phyloP scores from a whole-genome alignment of 2,888 invertebrate genomes.

The Volucella inflata region DNA sequence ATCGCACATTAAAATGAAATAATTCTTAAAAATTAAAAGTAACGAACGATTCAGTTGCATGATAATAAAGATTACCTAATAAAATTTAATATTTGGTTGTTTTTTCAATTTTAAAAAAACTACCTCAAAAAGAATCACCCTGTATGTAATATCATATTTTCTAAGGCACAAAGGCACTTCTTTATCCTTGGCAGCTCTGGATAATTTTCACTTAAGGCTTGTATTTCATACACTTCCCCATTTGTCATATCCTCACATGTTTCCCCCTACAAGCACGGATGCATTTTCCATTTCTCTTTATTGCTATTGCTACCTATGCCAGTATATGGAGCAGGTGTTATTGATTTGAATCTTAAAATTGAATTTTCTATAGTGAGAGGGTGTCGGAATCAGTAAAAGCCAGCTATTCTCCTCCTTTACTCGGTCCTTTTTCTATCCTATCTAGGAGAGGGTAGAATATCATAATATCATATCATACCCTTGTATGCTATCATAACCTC shows the following conservation, averaged over 20 bases:
- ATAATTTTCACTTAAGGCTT: neutral
- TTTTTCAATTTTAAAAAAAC: too few relatives aligned
- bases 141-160: too few relatives aligned
- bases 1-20: too few relatives aligned
- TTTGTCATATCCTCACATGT: conserved; percentile 4
- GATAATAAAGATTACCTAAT: too few relatives aligned
- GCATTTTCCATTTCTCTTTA: neutral
- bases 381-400: conserved; percentile 1
- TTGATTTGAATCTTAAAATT: conserved; percentile 43
- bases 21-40: too few relatives aligned
- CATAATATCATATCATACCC: neutral
- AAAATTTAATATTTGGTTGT: too few relatives aligned
- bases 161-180: neutral
- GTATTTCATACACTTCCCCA: neutral
- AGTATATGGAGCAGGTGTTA: conserved; percentile 10
- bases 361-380: conserved; percentile 48
- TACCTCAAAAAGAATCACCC: too few relatives aligned
- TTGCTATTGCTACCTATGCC: neutral
- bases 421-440: neutral
- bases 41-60: too few relatives aligned
- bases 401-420: neutral
- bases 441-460: neutral
- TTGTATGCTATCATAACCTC: neutral
- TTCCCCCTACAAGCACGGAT: neutral
- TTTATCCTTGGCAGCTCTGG: neutral